Conservation (phyloP, 1,140 invertebrate genomes). For the Parasteatoda tepidariorum region DNA sequence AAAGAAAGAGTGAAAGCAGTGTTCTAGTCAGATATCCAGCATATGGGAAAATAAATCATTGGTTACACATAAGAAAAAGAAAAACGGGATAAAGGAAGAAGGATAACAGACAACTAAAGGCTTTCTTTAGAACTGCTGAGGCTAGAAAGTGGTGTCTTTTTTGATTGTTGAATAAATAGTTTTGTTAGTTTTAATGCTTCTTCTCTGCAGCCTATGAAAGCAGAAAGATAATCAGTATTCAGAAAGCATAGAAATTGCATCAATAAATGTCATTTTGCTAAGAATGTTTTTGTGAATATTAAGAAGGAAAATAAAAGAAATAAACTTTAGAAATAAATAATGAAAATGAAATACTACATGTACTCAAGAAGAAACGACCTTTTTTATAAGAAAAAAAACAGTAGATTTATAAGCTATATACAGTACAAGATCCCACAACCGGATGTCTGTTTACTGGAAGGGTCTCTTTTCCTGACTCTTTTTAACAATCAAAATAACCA, state of each 20-base stretch:
- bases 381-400: background rate
- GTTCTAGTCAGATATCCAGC: too few relatives aligned
- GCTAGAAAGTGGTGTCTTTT: constrained; percentile 6
- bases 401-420: too few relatives aligned
- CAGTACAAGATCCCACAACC: too few relatives aligned
- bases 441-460: too few relatives aligned
- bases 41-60: too few relatives aligned
- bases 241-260: background rate
- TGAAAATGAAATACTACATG: background rate
- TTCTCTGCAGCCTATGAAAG: constrained; percentile 61
- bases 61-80: too few relatives aligned
- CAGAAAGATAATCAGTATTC: constrained; percentile 54
- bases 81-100: background rate
- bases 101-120: background rate
- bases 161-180: constrained; percentile 44
- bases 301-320: too few relatives aligned
- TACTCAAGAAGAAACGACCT: background rate
- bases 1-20: background rate
- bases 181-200: constrained; percentile 62
- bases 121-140: constrained; percentile 22
- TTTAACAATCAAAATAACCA: too few relatives aligned
- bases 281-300: too few relatives aligned
- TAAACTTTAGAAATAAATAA: too few relatives aligned
- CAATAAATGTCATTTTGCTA: too few relatives aligned
- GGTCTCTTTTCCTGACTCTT: too few relatives aligned